Conservation (phyloP, 2,113 vertebrate species). For the Cyanoliseus patagonus region DNA sequence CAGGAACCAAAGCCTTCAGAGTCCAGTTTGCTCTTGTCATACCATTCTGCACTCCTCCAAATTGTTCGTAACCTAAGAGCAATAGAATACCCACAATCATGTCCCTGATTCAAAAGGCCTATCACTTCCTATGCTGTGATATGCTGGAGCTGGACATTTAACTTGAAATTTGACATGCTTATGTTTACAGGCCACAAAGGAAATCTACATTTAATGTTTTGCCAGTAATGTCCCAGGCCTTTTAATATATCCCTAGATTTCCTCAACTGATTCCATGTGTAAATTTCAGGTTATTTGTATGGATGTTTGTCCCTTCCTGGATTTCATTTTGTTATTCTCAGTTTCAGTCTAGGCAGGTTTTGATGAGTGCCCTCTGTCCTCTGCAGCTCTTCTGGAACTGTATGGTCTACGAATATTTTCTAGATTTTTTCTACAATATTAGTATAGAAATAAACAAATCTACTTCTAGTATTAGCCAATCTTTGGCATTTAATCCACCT, state of each 20-base stretch:
- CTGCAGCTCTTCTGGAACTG: background rate
- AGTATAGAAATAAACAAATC: background rate
- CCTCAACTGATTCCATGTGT: background rate
- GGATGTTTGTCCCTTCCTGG: background rate
- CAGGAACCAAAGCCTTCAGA: background rate
- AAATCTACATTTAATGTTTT: background rate
- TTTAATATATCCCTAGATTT: background rate
- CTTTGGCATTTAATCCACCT: background rate
- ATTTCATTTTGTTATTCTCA: background rate
- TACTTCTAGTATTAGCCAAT: background rate
- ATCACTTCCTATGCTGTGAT: background rate
- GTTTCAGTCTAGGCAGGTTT: background rate
- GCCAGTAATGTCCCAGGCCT: background rate
- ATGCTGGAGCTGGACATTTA: background rate
- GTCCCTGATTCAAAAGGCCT: background rate
- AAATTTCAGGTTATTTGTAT: background rate
- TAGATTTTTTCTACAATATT: background rate
- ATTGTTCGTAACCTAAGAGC: background rate
- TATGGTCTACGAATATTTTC: background rate
- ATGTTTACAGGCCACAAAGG: background rate
- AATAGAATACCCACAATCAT: background rate
- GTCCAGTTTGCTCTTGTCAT: background rate
- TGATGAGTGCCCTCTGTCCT: background rate
- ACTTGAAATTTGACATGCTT: background rate
- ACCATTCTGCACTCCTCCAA: background rate